These are phyloP conservation scores for Lepidocolaptes lacrymiger DNA, from an alignment of 2,797 vertebrate species.

Conservation along the genomic window DNA sequence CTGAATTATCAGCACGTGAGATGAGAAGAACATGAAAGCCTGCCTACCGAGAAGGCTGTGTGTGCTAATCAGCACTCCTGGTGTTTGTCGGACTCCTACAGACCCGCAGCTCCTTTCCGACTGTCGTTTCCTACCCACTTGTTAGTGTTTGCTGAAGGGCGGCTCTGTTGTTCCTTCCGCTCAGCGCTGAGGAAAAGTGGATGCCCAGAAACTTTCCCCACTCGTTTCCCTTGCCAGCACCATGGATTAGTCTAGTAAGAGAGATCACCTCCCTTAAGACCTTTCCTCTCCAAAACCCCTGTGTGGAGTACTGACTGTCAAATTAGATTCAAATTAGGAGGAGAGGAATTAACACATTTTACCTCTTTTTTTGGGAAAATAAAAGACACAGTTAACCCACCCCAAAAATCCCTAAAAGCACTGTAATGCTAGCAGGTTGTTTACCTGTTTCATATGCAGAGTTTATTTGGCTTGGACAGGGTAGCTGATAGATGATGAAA, in stretches of 20 bases:
- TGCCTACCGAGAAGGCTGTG: rapidly evolving
- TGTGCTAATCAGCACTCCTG: rapidly evolving
- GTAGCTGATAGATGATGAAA: neutral
- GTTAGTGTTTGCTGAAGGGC: neutral
- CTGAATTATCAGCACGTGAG: rapidly evolving
- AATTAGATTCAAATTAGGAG: neutral
- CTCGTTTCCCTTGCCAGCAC: neutral
- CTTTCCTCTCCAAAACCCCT: neutral
- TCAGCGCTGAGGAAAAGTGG: neutral
- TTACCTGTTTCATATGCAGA: neutral
- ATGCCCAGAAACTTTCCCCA: neutral
- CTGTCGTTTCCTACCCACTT: neutral
- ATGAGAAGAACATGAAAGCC: neutral
- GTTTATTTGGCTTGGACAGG: neutral
- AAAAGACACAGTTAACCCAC: neutral
- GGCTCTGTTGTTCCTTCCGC: neutral
- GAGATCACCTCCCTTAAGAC: neutral
- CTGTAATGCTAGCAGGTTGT: neutral
- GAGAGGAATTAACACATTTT: neutral
- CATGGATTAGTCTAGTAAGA: neutral
- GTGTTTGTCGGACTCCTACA: neutral
- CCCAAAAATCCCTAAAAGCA: neutral
- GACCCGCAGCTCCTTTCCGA: neutral
- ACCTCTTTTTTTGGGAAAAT: neutral
- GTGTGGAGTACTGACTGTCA: neutral